phyloP scores from a whole-genome alignment of 1,140 invertebrate genomes.

The Cotesia chilonis region DNA sequence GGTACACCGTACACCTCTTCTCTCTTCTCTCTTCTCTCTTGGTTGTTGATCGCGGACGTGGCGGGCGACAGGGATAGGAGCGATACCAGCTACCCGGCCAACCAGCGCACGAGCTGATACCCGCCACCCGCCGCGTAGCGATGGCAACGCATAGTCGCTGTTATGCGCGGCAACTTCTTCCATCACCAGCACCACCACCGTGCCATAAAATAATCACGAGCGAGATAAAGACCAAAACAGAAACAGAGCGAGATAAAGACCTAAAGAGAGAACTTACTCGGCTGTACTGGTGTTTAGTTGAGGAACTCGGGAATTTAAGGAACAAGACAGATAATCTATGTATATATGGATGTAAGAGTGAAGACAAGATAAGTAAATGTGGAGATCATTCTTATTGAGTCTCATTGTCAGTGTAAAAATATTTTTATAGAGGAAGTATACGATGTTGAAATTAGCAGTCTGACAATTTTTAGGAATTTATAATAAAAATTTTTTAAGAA shows the following conservation, averaged over 20 bases:
- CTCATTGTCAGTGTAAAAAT: too few species aligned
- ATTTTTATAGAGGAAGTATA: too few species aligned
- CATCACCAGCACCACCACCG: constrained; percentile 16
- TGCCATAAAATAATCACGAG: too few species aligned
- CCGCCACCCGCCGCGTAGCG: constrained; percentile 48
- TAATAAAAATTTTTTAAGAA: too few species aligned
- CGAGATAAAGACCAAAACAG: constrained; percentile 25
- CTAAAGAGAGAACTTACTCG: background rate
- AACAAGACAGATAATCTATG: too few species aligned
- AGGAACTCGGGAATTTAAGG: too few species aligned
- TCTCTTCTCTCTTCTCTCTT: constrained; percentile 7
- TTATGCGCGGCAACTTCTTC: constrained; percentile 36
- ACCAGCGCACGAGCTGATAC: constrained; percentile 57
- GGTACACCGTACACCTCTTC: constrained; percentile 10
- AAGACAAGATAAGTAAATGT: too few species aligned
- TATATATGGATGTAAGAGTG: too few species aligned
- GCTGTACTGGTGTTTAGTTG: too few species aligned
- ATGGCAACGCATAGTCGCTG: constrained; percentile 52
- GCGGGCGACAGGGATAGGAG: constrained; percentile 17
- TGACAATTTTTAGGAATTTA: too few species aligned
- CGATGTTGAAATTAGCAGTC: too few species aligned
- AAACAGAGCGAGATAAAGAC: constrained; percentile 35
- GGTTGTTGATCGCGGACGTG: background rate
- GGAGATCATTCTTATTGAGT: too few species aligned
- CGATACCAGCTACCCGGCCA: constrained; percentile 43